These are phyloP conservation scores for Gymnarchus niloticus DNA, from an alignment of 2,113 vertebrate genomes.

Conservation along the genomic window DNA sequence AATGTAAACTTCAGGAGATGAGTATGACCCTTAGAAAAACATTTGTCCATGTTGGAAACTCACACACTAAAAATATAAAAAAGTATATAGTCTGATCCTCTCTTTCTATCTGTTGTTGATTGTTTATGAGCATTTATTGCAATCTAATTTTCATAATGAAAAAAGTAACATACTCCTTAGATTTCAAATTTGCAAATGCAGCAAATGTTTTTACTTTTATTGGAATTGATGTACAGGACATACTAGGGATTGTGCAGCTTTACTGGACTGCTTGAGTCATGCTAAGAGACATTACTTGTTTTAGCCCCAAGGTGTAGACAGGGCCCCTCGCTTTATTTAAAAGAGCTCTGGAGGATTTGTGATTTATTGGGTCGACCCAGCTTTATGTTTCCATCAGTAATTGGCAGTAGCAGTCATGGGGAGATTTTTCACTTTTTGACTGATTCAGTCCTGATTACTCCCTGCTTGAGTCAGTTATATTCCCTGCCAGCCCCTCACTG, in stretches of 20 bases:
- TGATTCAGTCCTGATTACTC: neutral
- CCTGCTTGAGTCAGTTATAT: neutral
- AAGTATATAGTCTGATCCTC: neutral
- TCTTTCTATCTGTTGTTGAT: neutral
- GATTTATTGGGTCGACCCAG: neutral
- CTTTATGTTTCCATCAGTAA: neutral
- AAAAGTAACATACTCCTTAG: neutral
- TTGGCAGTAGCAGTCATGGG: neutral
- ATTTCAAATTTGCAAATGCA: neutral
- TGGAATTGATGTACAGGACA: neutral
- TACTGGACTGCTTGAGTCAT: neutral
- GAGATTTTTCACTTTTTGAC: neutral
- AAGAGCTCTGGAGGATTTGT: neutral
- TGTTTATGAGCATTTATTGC: neutral
- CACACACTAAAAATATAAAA: neutral
- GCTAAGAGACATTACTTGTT: neutral
- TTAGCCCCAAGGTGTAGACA: neutral
- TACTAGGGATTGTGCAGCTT: neutral
- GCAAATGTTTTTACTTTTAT: neutral
- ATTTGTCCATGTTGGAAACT: too few species aligned
- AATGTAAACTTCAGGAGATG: too few species aligned
- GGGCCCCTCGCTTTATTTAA: neutral
- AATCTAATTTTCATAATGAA: neutral
- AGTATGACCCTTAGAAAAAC: too few species aligned
- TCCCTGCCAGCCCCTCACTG: neutral